Evolutionary conservation across 2,113 vertebrate species (phyloP).

Genomic region (Gopherus flavomarginatus): DNA sequence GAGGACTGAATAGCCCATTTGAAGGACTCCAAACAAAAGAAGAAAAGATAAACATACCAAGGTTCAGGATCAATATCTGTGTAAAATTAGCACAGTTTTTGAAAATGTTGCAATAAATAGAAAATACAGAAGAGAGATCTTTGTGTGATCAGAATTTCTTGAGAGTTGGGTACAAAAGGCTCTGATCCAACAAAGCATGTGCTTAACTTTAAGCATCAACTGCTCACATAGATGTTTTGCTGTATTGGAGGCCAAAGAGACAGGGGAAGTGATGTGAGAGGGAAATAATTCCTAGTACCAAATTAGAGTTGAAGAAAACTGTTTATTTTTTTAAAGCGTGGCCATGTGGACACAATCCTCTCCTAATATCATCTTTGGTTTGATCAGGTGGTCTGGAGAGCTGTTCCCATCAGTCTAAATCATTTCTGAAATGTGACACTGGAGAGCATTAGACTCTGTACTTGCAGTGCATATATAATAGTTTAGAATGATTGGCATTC

Average conservation of each 20-base stretch:
- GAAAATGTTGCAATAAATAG: neutral
- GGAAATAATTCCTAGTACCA: neutral
- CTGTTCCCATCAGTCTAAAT: neutral
- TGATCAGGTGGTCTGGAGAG: neutral
- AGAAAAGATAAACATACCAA: neutral
- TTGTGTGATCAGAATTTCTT: neutral
- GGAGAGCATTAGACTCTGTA: neutral
- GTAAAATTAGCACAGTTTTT: neutral
- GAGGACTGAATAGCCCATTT: neutral
- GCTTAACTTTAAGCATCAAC: neutral
- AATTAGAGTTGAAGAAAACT: neutral
- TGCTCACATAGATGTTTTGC: neutral
- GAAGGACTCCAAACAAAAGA: neutral
- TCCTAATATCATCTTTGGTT: neutral
- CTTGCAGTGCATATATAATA: neutral
- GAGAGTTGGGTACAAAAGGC: neutral
- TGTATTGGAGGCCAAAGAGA: neutral
- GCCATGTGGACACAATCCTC: neutral
- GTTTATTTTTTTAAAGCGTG: neutral
- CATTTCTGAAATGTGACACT: neutral
- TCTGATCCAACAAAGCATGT: neutral
- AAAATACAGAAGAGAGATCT: neutral
- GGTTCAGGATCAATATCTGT: accelerated
- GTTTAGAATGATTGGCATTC: neutral
- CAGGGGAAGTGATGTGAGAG: neutral